Conservation (phyloP, 2,113 vertebrate species). For the Tichodroma muraria region DNA sequence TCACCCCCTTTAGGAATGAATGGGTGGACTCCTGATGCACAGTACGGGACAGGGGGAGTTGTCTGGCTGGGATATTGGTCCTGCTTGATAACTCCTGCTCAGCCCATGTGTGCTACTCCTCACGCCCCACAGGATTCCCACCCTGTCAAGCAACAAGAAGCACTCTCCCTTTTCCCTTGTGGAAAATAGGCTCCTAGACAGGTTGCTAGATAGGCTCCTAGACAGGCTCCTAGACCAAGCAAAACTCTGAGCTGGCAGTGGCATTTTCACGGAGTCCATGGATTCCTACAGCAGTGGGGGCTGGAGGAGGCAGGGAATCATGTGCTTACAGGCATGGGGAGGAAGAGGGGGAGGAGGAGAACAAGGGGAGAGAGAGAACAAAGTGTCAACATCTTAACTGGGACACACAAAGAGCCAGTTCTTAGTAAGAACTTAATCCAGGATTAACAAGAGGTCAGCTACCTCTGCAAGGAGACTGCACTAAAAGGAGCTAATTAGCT, state of each 20-base stretch:
- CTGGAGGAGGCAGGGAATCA: slow-evolving; percentile 4
- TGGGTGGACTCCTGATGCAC: not conserved
- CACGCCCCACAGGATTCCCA: not conserved
- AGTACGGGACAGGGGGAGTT: not conserved
- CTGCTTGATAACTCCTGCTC: not conserved
- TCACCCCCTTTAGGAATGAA: not conserved
- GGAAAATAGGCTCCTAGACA: not conserved
- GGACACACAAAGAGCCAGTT: slow-evolving; percentile 60
- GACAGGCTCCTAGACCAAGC: not conserved
- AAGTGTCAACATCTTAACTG: slow-evolving; percentile 69
- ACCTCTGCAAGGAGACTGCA: slow-evolving; percentile 62
- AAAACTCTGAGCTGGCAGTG: not conserved
- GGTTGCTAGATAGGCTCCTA: not conserved
- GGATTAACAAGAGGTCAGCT: slow-evolving; percentile 72
- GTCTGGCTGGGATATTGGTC: not conserved
- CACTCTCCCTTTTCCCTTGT: not conserved
- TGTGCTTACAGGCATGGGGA: slow-evolving; percentile 4
- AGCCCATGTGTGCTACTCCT: not conserved
- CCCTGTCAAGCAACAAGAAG: not conserved
- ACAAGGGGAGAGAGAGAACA: slow-evolving; percentile 32
- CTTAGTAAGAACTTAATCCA: slow-evolving; percentile 73
- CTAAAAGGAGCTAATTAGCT: slow-evolving; percentile 59
- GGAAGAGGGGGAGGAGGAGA: slow-evolving; percentile 8
- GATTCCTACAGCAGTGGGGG: not conserved
- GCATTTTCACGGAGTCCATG: not conserved